Evolutionary conservation across 2,113 vertebrate species (phyloP), one percentile per base, ranked within the genome.

Genomic region (Entomyzon cyanotis): DNA sequence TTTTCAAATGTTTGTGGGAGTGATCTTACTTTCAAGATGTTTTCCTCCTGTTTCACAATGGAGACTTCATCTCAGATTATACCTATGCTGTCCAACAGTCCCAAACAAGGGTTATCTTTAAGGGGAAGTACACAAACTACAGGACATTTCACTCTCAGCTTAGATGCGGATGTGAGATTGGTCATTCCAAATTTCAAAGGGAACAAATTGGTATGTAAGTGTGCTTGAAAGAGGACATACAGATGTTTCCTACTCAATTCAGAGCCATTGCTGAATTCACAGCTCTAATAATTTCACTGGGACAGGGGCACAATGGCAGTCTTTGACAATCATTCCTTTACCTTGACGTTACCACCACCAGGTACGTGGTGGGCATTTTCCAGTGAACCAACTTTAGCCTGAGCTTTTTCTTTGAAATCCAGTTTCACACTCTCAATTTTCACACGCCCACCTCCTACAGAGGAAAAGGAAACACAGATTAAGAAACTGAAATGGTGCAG

Each of bases 401-500:
- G 99, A 97, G 99, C 99, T 96, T 99, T 99, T 97, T 99, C 99
- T 98, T 99, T 99, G 97, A 99, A 99, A 98, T 99, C 99, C 98
- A 99, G 98, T 97, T 99, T 99, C 96, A 99, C 99, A 14, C 98
- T 99, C 95, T 99, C 99, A 78, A 99, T 99, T 96, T 99, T 99
- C 95, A 99, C 98, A 94, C 99, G 97, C 50, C 99, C 99, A 37
- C 99, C 99, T 91, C 99, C 99, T 99, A 71, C 12, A 74, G 49
- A 86, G 87, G 31, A 73, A 90, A 95, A 90, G 81, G 35, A 87
- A 71, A 95, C 50, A 74, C 67, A 58, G 65, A 84, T 91, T 30
- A 85, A 79, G 60, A 78, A 63, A 56, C 3, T 53, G 39, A 50
- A 90, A 70, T 11, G 20, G 24, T 59, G 58, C 31, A 81, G 74